phyloP scores from a whole-genome alignment of 1,140 invertebrate genomes.

The Ips typographus region DNA sequence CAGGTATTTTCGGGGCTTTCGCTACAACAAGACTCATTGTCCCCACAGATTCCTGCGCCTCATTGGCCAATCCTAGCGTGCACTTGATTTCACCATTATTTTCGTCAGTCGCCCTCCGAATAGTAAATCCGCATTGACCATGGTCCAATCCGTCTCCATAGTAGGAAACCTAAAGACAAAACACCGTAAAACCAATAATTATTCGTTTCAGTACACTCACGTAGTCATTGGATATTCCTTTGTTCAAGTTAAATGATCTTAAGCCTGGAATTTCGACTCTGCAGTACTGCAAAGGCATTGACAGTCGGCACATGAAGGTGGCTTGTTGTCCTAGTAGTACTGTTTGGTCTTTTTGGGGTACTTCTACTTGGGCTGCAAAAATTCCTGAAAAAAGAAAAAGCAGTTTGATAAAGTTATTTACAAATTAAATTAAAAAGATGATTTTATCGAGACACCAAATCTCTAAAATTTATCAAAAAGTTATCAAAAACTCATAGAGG shows the following conservation, averaged over 20 bases:
- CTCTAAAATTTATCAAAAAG: too few species aligned
- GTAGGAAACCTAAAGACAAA: conserved; percentile 53
- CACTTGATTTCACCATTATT: conserved; percentile 71
- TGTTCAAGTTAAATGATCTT: conserved; percentile 45
- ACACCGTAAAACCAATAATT: neutral
- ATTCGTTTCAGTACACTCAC: conserved; percentile 35
- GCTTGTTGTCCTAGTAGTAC: conserved; percentile 53
- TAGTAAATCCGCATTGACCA: conserved; percentile 70
- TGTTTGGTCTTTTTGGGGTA: conserved; percentile 53
- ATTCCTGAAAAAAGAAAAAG: conserved; percentile 29
- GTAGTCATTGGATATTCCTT: conserved; percentile 36
- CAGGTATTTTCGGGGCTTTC: conserved; percentile 61
- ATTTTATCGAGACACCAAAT: too few species aligned
- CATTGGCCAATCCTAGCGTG: conserved; percentile 56
- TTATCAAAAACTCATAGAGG: too few species aligned
- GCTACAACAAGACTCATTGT: conserved; percentile 67
- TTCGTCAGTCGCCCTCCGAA: conserved; percentile 61
- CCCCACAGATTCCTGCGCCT: conserved; percentile 58
- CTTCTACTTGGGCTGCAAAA: conserved; percentile 50
- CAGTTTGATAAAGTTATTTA: neutral
- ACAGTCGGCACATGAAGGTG: conserved; percentile 56
- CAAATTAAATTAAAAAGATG: too few species aligned
- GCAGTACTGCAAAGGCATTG: conserved; percentile 58
- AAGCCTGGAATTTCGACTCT: conserved; percentile 50
- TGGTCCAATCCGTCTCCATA: conserved; percentile 57